Base-by-base conservation (phyloP, 2,888 invertebrate species). In the Archaeoteleia sp. region DNA sequence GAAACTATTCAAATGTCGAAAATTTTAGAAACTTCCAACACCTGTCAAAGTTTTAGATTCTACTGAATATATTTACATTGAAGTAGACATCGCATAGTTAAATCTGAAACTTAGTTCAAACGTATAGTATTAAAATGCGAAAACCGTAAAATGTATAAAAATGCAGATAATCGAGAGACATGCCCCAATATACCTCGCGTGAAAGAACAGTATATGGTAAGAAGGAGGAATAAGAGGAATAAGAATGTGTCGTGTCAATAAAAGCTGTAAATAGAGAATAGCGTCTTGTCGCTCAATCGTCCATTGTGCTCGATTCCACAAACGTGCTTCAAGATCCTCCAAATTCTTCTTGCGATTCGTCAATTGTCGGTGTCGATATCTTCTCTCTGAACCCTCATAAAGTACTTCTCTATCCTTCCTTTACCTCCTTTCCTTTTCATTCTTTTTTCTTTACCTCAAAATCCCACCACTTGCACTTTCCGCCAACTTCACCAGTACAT, bases 281-380 rank as follows among this genome's bases (percentile, higher is more conserved):
- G 46, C 51, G 37, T 39, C 63, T 63, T 54, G 62, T 45, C 55
- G 45, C 32, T 42, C 55, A 67, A 60, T 68, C 57, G 67, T 34
- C 53, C 55, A 73, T 74, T 72, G 72, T 72, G 67, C 53, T 57
- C 61, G 73, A 76, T 76, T 70, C 67, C 42, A 46, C 71, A 68
- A 71, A 76, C 74, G 72, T 66, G 74, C 73, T 72, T 67, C 32
- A 65, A 71, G 54, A 67, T 65, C 53, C 55, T 30, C 13, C 51
- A 43, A 48, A 58, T 57, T 51, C 55, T 61, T 43, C 49, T 49
- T 40, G 65, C 65, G 62, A 62, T 58, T 57, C 67, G 68, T 68
- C 68, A 68, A 67, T 68, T 49, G 62, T 45, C 40, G 46, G 53
- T 68, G 55, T 54, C 65, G 65, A 57, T 61, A 58, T 57, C 58